Conservation (phyloP, 1,140 invertebrate species). For the Zophobas atratus region DNA sequence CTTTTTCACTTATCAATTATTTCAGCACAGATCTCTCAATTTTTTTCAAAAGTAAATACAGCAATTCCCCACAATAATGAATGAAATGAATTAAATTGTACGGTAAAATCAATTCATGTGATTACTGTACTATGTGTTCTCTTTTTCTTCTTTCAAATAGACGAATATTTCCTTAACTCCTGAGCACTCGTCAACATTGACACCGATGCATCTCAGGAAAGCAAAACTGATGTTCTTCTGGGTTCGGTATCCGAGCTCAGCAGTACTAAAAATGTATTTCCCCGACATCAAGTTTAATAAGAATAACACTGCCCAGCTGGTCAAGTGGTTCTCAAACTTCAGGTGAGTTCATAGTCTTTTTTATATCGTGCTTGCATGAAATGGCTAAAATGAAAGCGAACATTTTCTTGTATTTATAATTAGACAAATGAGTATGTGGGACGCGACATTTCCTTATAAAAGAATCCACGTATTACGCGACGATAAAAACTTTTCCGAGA, state of each 20-base stretch:
- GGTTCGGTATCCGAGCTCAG: constrained; percentile 98
- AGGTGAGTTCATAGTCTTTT: constrained; percentile 80
- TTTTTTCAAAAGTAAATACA: constrained; percentile 37
- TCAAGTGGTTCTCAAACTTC: constrained; percentile 99
- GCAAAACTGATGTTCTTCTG: constrained; percentile 99
- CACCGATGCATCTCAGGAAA: constrained; percentile 99
- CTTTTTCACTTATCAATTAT: constrained; percentile 44
- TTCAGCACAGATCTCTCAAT: constrained; percentile 35
- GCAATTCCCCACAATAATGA: constrained; percentile 18
- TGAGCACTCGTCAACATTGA: constrained; percentile 94
- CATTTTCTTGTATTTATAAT: background rate
- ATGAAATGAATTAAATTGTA: constrained; percentile 43
- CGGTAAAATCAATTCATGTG: constrained; percentile 25
- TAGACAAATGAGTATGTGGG: constrained; percentile 27
- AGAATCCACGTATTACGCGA: constrained; percentile 29
- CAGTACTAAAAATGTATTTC: constrained; percentile 99
- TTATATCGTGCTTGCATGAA: background rate
- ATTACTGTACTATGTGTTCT: constrained; percentile 24
- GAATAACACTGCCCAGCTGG: constrained; percentile 99
- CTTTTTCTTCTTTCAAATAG: constrained; percentile 55
- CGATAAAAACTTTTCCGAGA: constrained; percentile 54
- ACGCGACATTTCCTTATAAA: constrained; percentile 21
- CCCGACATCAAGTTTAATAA: constrained; percentile 99
- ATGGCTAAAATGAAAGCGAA: no score
- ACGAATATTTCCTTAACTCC: constrained; percentile 81